Evolutionary conservation across 2,888 invertebrate species (phyloP).

Genomic region (Polyploca ridens): DNA sequence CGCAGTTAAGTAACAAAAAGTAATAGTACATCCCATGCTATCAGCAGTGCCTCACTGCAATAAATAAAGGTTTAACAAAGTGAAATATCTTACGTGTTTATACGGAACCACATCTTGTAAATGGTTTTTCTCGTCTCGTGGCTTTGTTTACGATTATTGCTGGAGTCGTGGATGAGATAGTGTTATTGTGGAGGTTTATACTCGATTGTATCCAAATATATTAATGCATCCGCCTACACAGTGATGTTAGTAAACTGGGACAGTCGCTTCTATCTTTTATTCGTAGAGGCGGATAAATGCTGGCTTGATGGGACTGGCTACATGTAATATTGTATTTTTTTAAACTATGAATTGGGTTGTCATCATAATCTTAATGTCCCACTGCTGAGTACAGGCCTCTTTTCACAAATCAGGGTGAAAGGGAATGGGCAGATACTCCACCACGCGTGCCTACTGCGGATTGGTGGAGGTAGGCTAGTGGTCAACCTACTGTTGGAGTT

Average conservation of each 20-base stretch:
- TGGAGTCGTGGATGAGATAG: conserved; percentile 16
- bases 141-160: conserved; percentile 24
- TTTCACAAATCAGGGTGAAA: too few relatives aligned
- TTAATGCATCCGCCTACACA: background rate
- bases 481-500: too few relatives aligned
- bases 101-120: conserved; percentile 13
- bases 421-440: too few relatives aligned
- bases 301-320: too few relatives aligned
- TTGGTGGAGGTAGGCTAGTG: too few relatives aligned
- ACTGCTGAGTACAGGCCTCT: too few relatives aligned
- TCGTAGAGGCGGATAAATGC: too few relatives aligned
- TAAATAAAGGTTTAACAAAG: conserved; percentile 4
- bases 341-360: too few relatives aligned
- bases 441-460: too few relatives aligned
- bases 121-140: conserved; percentile 13
- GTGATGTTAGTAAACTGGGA: background rate
- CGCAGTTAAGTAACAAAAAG: background rate
- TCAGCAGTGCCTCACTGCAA: background rate
- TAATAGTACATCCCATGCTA: background rate
- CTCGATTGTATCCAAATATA: background rate
- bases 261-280: background rate
- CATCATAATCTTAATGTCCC: too few relatives aligned
- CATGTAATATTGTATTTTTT: too few relatives aligned
- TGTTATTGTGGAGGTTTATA: conserved; percentile 18
- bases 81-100: conserved; percentile 4